Conservation (phyloP, 2,888 invertebrate genomes). For the Parapristionchus giblindavisi region DNA sequence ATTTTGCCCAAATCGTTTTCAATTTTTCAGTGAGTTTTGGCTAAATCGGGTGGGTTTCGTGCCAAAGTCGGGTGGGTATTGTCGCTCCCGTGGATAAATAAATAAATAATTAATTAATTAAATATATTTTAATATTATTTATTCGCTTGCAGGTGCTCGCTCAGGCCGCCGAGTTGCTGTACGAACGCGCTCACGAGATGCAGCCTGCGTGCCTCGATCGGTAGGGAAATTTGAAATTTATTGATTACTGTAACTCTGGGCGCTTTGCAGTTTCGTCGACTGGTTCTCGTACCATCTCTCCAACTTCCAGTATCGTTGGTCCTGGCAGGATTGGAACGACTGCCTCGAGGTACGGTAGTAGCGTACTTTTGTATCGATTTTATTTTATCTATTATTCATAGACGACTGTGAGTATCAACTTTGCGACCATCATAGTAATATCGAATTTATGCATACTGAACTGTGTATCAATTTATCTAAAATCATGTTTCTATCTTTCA, state of each 20-base stretch:
- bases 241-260: not conserved
- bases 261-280: constrained; percentile 83
- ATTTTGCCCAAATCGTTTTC: too few species aligned
- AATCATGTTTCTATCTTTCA: not conserved
- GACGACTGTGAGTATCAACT: constrained; percentile 4
- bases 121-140: too few species aligned
- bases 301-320: constrained; percentile 99
- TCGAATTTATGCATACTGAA: not conserved
- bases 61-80: too few species aligned
- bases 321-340: constrained; percentile 79
- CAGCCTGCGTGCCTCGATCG: constrained; percentile 94
- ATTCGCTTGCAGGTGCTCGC: constrained; percentile 78
- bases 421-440: not conserved
- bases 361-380: too few species aligned
- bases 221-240: constrained; percentile 70
- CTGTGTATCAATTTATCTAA: too few species aligned
- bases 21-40: too few species aligned
- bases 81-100: too few species aligned
- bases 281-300: constrained; percentile 99
- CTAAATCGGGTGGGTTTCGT: too few species aligned
- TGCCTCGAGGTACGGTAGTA: constrained; percentile 64
- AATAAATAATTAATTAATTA: too few species aligned
- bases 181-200: constrained; percentile 94
- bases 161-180: constrained; percentile 95
- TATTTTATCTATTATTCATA: not conserved